phyloP scores from a whole-genome alignment of 2,888 invertebrate species.

The Fragum sueziense region DNA sequence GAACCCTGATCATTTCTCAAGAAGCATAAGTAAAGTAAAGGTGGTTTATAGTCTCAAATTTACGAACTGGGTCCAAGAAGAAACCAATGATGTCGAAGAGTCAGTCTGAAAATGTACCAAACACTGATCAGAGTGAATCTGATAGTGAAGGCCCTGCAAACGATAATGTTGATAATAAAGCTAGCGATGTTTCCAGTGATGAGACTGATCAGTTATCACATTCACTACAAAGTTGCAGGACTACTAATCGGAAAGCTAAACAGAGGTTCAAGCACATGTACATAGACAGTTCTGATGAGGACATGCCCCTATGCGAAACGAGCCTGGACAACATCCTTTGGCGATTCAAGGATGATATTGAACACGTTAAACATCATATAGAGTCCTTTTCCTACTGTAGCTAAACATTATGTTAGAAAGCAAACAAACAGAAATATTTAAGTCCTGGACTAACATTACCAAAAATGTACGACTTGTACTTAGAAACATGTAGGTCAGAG shows the following conservation, averaged over 20 bases:
- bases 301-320: neutral
- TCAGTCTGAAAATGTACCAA: too few species aligned
- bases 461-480: conserved; percentile 41
- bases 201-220: too few species aligned
- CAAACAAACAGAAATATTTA: conserved; percentile 34
- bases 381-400: conserved; percentile 46
- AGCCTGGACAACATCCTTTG: neutral
- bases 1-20: neutral
- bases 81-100: too few species aligned
- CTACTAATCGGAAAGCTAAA: too few species aligned
- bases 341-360: conserved; percentile 3
- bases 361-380: conserved; percentile 39
- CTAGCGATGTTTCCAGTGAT: too few species aligned
- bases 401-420: conserved; percentile 45
- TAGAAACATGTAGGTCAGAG: conserved; percentile 11
- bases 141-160: too few species aligned
- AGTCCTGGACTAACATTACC: conserved; percentile 30
- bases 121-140: too few species aligned
- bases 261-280: neutral
- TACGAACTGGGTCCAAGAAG: too few species aligned
- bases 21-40: neutral
- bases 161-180: too few species aligned
- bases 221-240: too few species aligned
- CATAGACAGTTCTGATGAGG: neutral
- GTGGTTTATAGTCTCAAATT: too few species aligned